Evolutionary conservation across 2,888 invertebrate genomes (phyloP).

Genomic region (Polydrusus tereticollis): DNA sequence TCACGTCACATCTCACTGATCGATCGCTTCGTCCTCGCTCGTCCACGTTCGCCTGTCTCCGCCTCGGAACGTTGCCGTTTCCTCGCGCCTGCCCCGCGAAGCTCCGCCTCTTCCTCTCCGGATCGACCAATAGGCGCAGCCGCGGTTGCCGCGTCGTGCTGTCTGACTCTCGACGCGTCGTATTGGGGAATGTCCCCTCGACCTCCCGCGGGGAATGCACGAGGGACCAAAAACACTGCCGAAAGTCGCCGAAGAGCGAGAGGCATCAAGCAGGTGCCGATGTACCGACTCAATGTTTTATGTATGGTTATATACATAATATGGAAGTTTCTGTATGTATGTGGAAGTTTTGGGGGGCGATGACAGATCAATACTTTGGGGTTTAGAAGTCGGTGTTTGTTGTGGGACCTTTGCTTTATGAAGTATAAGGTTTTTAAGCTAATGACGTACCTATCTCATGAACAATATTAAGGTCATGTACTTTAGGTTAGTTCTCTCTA

Average conservation of each 20-base stretch:
- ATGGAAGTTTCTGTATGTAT: slow-evolving; percentile 29
- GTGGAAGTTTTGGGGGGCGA: slow-evolving; percentile 26
- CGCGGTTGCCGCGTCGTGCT: slow-evolving; percentile 29
- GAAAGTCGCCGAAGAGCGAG: slow-evolving; percentile 42
- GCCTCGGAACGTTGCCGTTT: slow-evolving; percentile 14
- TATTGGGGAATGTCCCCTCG: slow-evolving; percentile 39
- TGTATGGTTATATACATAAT: slow-evolving; percentile 30
- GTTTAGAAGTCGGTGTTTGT: slow-evolving; percentile 16
- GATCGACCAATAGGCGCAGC: slow-evolving; percentile 41
- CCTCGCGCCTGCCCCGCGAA: slow-evolving; percentile 31
- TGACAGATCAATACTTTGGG: slow-evolving; percentile 40
- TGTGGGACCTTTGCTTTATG: not conserved
- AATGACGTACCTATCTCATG: not conserved
- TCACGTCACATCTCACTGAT: slow-evolving; percentile 22
- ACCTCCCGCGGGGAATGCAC: slow-evolving; percentile 21
- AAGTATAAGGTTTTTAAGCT: not conserved
- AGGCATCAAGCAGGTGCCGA: slow-evolving; percentile 44
- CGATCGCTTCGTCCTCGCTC: slow-evolving; percentile 39
- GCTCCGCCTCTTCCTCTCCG: slow-evolving; percentile 36
- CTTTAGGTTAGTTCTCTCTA: too few relatives aligned
- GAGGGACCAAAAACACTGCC: slow-evolving; percentile 29
- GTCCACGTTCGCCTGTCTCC: slow-evolving; percentile 36
- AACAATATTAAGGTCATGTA: too few relatives aligned
- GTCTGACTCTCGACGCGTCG: slow-evolving; percentile 44
- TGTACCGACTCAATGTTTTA: slow-evolving; percentile 39